phyloP scores from a whole-genome alignment of 2,888 invertebrate genomes.

The Napeogenes inachia region DNA sequence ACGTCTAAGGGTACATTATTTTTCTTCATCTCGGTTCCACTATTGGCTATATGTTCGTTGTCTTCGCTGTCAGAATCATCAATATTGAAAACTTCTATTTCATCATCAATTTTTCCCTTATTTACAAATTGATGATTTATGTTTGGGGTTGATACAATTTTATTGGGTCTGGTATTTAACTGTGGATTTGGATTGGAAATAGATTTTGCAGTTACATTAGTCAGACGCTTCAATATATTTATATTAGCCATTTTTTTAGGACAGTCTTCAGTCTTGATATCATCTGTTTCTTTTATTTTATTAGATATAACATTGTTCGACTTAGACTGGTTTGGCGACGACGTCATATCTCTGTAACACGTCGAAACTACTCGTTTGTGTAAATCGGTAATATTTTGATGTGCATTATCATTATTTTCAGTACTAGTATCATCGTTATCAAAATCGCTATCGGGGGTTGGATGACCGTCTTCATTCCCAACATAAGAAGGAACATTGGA shows the following conservation, averaged over 20 bases:
- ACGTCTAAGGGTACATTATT: constrained; percentile 33
- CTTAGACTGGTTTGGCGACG: not conserved
- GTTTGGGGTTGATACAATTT: constrained; percentile 25
- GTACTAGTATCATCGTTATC: constrained; percentile 8
- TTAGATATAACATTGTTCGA: constrained; percentile 9
- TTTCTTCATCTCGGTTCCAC: constrained; percentile 16
- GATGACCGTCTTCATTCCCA: constrained; percentile 32
- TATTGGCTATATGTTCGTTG: constrained; percentile 23
- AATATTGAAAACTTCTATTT: constrained; percentile 63
- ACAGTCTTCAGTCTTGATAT: constrained; percentile 24
- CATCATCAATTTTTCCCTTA: constrained; percentile 43
- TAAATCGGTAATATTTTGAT: constrained; percentile 12
- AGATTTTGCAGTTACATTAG: constrained; percentile 55
- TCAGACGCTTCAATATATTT: constrained; percentile 50
- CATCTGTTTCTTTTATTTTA: constrained; percentile 6
- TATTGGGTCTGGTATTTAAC: constrained; percentile 5
- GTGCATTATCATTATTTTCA: constrained; percentile 21
- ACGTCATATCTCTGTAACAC: not conserved
- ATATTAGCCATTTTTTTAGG: constrained; percentile 37
- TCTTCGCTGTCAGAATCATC: constrained; percentile 68
- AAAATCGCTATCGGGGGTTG: constrained; percentile 30
- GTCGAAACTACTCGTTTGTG: not conserved
- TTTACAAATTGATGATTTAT: constrained; percentile 32
- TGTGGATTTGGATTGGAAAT: constrained; percentile 28
- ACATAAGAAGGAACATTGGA: constrained; percentile 14